Evolutionary conservation across 2,113 vertebrate genomes (phyloP), one percentile per base, ranked within the genome.

Genomic region (Leucopsar rothschildi): DNA sequence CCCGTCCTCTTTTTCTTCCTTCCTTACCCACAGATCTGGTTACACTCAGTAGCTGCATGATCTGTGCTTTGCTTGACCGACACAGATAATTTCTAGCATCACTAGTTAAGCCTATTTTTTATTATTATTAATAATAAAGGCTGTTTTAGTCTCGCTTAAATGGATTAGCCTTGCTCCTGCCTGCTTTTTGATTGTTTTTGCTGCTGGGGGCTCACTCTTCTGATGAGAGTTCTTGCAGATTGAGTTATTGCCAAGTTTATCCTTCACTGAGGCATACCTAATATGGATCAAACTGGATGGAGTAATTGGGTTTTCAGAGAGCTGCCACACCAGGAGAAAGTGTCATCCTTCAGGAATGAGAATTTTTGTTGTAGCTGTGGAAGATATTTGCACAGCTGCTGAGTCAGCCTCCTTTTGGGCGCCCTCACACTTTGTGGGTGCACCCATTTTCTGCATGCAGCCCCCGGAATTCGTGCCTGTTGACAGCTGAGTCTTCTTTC

Each of bases 131-230:
- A 79, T 96, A 94, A 91, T 90, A 96, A 96, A 96, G 82, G 44
- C 88, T 91, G 70, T 8, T 97, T 92, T 90, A 97, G 90, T 95
- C 69, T 96, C 21, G 1, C 86, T 81, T 93, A 96, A 96, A 91
- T 93, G 93, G 95, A 96, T 97, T 96, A 97, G 94, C 90, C 91
- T 84, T 96, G 70, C 94, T 96, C 35, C 88, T 93, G 86, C 86
- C 49, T 95, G 90, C 59, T 86, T 96, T 92, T 92, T 84, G 88
- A 92, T 97, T 96, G 91, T 97, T 97, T 97, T 90, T 95, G 93
- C 93, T 96, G 78, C 93, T 95, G 69, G 95, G 77, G 92, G 78
- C 39, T 97, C 80, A 33, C 86, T 97, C 86, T 96, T 97, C 88
- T 6, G 0, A 63, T 79, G 81, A 92, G 52, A 95, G 82, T 96